Base-by-base conservation (phyloP, 1,140 invertebrate species). In the Lucilia sericata region DNA sequence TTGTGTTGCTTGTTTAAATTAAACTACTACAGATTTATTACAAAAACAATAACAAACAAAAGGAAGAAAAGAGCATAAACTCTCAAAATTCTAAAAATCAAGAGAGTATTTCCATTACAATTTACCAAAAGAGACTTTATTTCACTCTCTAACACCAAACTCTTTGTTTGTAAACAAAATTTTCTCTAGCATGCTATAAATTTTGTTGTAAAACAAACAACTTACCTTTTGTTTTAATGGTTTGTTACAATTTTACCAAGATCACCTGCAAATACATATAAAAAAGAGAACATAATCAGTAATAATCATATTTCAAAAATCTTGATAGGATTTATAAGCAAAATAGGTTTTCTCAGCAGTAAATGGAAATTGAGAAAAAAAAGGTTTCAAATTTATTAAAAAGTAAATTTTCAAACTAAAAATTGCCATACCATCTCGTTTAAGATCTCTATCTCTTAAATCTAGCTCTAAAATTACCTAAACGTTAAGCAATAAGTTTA, bases 161-260 rank as follows among this genome's bases (percentile, higher is more conserved):
- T 42, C 42, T 42, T 42, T 42, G 10, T 42, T 42, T 42, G 7
- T 42, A 7, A 42, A 42, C 42, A 1, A 0, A 42, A 42, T 3
- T 42, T n/a, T 76, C 34, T 76, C 74, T 76, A 34, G 30, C 74
- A 76, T 76, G 74, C 34, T 76, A 76, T 34, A 76, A 42, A 42
- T 42, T 2, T 34, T 75, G 9, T 75, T 30, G 3, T 30, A 30
- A 30, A 30, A 30, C 25, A 14, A 3, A 42, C 30, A 34, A 75
- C 8, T 3, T 14, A 30, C 13, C 30, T 42, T 75, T 76, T 75
- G 74, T 13, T n/a, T 17, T 42, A 9, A 76, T 34, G 25, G 1
- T 30, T 30, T 30, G 25, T 76, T 36, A 47, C 74, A 42, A 17
- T 36, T 76, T 76, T 36, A 13, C 17, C 10, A 21, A 34, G 74